Conservation (phyloP, 2,797 vertebrate species). For the Enteromius unitaeniatus region DNA sequence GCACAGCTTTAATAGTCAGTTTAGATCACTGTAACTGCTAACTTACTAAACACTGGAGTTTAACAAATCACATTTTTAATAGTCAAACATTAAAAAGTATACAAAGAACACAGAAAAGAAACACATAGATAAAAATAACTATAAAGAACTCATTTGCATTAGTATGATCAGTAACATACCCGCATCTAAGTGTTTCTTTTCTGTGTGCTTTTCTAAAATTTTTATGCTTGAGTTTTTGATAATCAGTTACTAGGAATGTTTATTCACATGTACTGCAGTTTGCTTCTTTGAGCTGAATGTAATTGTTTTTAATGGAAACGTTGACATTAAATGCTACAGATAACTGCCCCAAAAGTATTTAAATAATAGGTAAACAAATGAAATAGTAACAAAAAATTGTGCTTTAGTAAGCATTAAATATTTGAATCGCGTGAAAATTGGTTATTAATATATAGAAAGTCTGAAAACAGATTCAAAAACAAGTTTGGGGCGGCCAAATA, state of each 20-base stretch:
- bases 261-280: constrained; percentile 5
- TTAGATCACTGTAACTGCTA: constrained; percentile 15
- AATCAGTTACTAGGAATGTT: background rate
- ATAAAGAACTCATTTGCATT: too few relatives aligned
- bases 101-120: too few relatives aligned
- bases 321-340: background rate
- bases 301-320: background rate
- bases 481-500: background rate
- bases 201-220: constrained; percentile 28
- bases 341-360: background rate
- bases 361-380: background rate
- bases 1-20: constrained; percentile 21
- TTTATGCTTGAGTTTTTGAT: background rate
- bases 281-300: too few relatives aligned
- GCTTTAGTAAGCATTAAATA: background rate
- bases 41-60: constrained; percentile 49
- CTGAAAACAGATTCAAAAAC: background rate
- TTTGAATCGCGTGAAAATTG: background rate
- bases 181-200: constrained; percentile 5
- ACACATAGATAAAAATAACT: too few relatives aligned
- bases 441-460: background rate
- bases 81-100: background rate
- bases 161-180: background rate
- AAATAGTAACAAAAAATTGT: background rate
- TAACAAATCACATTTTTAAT: constrained; percentile 31